phyloP scores from a whole-genome alignment of 2,113 vertebrate species.

The Trogon surrucura region DNA sequence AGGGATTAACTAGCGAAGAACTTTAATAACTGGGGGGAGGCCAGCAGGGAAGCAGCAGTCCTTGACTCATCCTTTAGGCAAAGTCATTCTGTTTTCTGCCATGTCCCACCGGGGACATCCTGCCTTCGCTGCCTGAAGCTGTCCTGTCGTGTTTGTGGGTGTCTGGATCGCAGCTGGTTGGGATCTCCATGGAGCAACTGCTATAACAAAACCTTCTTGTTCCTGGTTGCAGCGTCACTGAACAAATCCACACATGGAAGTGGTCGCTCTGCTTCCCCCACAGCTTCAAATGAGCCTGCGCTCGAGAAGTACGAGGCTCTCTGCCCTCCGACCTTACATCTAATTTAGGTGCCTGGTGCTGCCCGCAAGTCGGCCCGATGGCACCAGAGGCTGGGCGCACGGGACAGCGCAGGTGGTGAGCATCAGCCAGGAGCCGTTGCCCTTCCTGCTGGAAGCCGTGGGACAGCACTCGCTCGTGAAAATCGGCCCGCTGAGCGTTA shows the following conservation, averaged over 20 bases:
- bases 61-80: not conserved
- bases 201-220: not conserved
- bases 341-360: not conserved
- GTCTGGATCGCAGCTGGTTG: not conserved
- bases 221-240: not conserved
- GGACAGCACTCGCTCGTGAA: too few relatives aligned
- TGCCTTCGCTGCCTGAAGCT: not conserved
- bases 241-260: not conserved
- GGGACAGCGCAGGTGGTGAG: not conserved
- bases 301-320: not conserved
- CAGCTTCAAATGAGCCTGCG: too few relatives aligned
- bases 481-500: too few relatives aligned
- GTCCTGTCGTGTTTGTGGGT: not conserved
- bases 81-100: not conserved
- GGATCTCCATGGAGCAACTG: not conserved
- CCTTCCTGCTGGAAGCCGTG: not conserved
- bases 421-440: not conserved
- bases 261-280: not conserved
- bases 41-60: not conserved
- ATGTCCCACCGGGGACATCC: not conserved
- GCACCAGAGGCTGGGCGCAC: too few relatives aligned
- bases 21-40: not conserved
- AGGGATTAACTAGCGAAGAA: not conserved
- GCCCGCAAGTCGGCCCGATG: not conserved
- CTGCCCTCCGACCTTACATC: rapidly evolving